Percentiles rank a stretch among this genome's conserved stretches.
phyloP scores from a whole-genome alignment of 1,140 invertebrate species.

The Hyles euphorbiae region DNA sequence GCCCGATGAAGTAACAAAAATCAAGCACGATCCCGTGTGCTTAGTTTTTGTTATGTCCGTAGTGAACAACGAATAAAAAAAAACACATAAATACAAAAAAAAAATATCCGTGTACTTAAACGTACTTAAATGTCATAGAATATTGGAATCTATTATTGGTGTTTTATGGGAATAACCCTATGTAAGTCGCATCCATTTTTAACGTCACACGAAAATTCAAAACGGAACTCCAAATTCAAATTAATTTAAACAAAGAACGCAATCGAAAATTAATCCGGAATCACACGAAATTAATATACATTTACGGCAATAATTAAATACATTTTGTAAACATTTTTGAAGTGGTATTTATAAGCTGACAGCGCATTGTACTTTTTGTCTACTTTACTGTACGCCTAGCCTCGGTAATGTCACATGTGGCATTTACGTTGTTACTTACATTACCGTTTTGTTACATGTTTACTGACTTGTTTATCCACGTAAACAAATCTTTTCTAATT shows the following conservation, averaged over 20 bases:
- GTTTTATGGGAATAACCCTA: conserved; percentile 44
- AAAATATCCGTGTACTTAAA: conserved; percentile 50
- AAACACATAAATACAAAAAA: conserved; percentile 65
- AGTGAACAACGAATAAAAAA: conserved; percentile 68
- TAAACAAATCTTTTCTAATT: conserved; percentile 38
- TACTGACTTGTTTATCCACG: background rate
- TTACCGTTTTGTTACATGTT: conserved; percentile 17
- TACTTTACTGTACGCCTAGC: conserved; percentile 46
- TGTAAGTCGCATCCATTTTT: conserved; percentile 54
- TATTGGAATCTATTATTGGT: conserved; percentile 60
- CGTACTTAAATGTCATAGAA: conserved; percentile 66
- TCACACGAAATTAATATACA: background rate
- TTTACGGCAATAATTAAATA: conserved; percentile 7
- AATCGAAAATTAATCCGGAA: background rate
- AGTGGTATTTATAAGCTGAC: conserved; percentile 27
- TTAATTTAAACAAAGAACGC: background rate
- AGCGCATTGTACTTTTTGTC: conserved; percentile 49
- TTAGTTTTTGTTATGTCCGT: conserved; percentile 49
- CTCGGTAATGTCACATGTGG: conserved; percentile 60
- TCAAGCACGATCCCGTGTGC: conserved; percentile 29
- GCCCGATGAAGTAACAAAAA: conserved; percentile 31
- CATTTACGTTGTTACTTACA: conserved; percentile 51
- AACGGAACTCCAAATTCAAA: background rate
- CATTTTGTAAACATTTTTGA: background rate
- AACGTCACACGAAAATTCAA: conserved; percentile 7